Evolutionary conservation across 2,113 vertebrate genomes (phyloP).

Genomic region (Natator depressus): DNA sequence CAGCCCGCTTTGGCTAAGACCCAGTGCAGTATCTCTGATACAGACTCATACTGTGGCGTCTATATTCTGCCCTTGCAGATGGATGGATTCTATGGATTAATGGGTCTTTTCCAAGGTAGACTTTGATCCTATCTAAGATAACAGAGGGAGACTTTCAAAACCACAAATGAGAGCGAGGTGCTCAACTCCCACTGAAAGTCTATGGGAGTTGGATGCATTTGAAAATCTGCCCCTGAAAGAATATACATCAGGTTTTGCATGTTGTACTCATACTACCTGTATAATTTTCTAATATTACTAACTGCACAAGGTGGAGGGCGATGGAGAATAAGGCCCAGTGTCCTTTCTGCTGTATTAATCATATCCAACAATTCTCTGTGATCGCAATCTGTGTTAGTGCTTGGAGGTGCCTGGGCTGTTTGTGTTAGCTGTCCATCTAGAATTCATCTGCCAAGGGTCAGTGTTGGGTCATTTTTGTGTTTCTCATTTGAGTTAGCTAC

Average conservation of each 20-base stretch:
- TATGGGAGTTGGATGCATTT: no score
- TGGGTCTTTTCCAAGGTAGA: neutral
- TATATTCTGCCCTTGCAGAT: neutral
- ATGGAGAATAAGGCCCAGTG: neutral
- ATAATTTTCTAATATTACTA: no score
- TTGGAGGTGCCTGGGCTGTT: neutral
- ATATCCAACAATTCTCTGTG: neutral
- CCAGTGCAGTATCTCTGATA: neutral
- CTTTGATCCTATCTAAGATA: neutral
- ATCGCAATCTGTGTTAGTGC: neutral
- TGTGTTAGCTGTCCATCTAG: neutral
- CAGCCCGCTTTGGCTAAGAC: neutral
- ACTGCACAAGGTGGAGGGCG: neutral
- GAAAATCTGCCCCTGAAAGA: no score
- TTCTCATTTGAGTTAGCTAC: neutral
- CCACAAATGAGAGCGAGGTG: no score
- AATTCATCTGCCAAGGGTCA: neutral
- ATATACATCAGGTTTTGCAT: no score
- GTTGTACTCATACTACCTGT: no score
- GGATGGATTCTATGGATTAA: neutral
- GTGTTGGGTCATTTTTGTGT: neutral
- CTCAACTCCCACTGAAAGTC: no score
- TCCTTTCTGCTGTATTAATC: neutral
- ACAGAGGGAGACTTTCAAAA: neutral
- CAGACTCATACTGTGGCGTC: neutral